These are phyloP conservation scores for Caenorhabditis sp. DNA, from an alignment of 2,888 invertebrate species.

Conservation along the genomic window DNA sequence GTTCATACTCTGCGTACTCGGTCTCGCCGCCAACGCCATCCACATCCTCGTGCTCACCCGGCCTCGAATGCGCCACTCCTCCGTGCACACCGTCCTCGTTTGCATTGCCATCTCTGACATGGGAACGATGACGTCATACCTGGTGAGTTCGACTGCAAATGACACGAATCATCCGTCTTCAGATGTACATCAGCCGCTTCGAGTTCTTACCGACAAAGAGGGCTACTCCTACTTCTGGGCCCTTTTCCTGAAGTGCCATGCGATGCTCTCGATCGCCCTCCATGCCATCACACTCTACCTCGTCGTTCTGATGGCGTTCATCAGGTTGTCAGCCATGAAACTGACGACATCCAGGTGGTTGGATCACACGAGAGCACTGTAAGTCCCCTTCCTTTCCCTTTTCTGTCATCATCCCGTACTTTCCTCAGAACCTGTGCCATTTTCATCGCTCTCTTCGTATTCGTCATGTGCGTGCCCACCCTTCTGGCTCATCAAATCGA, in stretches of 20 bases:
- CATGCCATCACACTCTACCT: slow-evolving; percentile 74
- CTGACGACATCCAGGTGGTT: slow-evolving; percentile 58
- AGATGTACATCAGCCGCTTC: slow-evolving; percentile 72
- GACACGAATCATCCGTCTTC: slow-evolving; percentile 34
- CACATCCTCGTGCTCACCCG: slow-evolving; percentile 70
- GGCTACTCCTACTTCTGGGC: slow-evolving; percentile 72
- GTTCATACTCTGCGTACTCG: slow-evolving; percentile 67
- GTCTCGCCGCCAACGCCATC: slow-evolving; percentile 67
- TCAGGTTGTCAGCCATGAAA: slow-evolving; percentile 68
- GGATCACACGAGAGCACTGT: slow-evolving; percentile 63
- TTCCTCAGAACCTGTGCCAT: slow-evolving; percentile 57
- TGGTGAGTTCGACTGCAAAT: too few relatives aligned
- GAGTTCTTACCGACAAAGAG: slow-evolving; percentile 63
- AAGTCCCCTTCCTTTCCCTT: slow-evolving; percentile 6
- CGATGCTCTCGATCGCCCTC: slow-evolving; percentile 68
- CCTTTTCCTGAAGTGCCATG: slow-evolving; percentile 70
- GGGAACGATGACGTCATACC: slow-evolving; percentile 73
- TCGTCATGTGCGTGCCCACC: slow-evolving; percentile 69
- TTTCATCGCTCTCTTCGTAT: slow-evolving; percentile 58
- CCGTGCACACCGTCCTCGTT: slow-evolving; percentile 71
- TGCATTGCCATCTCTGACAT: slow-evolving; percentile 71
- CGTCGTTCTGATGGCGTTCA: slow-evolving; percentile 75
- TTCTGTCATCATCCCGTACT: background rate
- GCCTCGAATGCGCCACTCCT: slow-evolving; percentile 67
- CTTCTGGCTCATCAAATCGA: slow-evolving; percentile 67